Percentiles rank a stretch among this genome's conserved stretches.
These are phyloP conservation scores for Gymnocephalus cernua DNA, from an alignment of 2,113 vertebrate species.

Conservation along the genomic window DNA sequence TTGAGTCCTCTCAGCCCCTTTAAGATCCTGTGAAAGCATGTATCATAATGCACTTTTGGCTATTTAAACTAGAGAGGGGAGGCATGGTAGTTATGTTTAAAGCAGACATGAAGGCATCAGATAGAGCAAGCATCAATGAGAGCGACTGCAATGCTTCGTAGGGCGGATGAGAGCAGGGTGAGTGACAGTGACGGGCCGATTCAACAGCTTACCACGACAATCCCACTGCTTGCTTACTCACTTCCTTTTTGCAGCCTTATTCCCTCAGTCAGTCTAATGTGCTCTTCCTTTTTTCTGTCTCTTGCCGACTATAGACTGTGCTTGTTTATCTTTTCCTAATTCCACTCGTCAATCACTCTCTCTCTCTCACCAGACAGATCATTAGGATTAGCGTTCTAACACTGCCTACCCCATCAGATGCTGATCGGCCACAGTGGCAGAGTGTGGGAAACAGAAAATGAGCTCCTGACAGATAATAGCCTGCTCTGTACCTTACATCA, in stretches of 20 bases:
- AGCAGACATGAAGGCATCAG: conserved; percentile 29
- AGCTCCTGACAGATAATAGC: conserved; percentile 74
- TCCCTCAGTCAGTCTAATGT: conserved; percentile 44
- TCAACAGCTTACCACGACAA: conserved; percentile 55
- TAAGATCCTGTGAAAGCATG: conserved; percentile 6
- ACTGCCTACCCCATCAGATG: conserved; percentile 71
- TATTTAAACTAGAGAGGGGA: conserved; percentile 5
- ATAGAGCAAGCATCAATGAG: conserved; percentile 37
- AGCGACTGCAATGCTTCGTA: conserved; percentile 27
- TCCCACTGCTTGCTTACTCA: conserved; percentile 41
- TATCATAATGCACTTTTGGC: conserved; percentile 3
- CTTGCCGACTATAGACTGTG: conserved; percentile 26
- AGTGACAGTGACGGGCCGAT: conserved; percentile 51
- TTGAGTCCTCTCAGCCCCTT: neutral
- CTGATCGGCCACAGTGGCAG: conserved; percentile 67
- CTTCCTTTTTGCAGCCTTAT: conserved; percentile 35
- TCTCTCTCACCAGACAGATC: conserved; percentile 70
- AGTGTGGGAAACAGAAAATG: conserved; percentile 81
- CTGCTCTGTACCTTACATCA: conserved; percentile 63
- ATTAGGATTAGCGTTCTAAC: conserved; percentile 78
- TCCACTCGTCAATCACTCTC: conserved; percentile 66
- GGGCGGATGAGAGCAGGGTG: conserved; percentile 49
- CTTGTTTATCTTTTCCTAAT: conserved; percentile 79
- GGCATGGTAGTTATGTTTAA: conserved; percentile 26
- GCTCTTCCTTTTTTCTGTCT: conserved; percentile 25